Evolutionary conservation across 2,888 invertebrate genomes (phyloP), one percentile per base, ranked within the genome.

Genomic region (Melinaea menophilus): DNA sequence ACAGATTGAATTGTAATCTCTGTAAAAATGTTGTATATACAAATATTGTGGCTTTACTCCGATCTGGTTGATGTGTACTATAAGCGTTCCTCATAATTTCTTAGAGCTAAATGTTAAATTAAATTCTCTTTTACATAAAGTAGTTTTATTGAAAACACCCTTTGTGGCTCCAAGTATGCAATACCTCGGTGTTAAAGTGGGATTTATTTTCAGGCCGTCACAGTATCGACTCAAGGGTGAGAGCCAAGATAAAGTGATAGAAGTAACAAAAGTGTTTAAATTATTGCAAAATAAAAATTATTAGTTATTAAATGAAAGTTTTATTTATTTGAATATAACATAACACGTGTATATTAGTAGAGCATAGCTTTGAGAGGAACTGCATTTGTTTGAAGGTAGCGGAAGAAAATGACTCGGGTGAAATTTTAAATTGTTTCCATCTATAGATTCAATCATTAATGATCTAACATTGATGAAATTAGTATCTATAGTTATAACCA

Each of bases 401-500:
- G 95, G 95, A 76, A 95, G 94, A 80, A 95, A 95, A 79, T 95
- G 95, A 79, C 95, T 94, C 61, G 95, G 86, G 78, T 92, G 90
- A 64, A 94, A 91, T 72, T 94, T 92, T 63, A 95, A 87, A 65
- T 93, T 91, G 22, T 95, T 94, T 64, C 93, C 91, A 62, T 92
- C 92, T 7, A 93, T 93, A 71, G 84, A 84, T 68, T 86, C 80
- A 34, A 76, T 73, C 35, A 74, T 69, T 55, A 77, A 76, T 4
- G 81, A 79, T 59, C 84, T 84, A n/a, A 79, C 74, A 65, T 91
- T 88, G 31, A 88, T 73, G 56, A 90, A 91, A 62, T 70, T 80
- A 0, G 79, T 75, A 68, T 88, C 90, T 0, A 86, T 71, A 12
- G 86, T 88, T 35, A 90, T 65, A 2, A 88, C 76, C 3, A 74